Conservation (phyloP, 2,797 vertebrate species). For the Etheostoma nigrum region DNA sequence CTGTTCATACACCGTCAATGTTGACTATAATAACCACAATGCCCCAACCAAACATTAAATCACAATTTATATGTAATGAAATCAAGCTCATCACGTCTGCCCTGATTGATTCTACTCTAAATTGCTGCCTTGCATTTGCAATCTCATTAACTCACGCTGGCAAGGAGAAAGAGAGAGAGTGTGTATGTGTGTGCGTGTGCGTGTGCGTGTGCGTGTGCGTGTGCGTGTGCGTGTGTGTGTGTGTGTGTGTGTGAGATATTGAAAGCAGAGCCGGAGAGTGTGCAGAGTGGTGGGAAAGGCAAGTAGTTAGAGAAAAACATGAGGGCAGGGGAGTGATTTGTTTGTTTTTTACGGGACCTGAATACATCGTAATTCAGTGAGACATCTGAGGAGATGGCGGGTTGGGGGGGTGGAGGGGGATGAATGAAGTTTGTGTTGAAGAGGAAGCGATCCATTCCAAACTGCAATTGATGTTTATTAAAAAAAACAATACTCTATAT, state of each 20-base stretch:
- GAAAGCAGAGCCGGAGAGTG: slow-evolving; percentile 33
- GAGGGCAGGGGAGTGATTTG: slow-evolving; percentile 67
- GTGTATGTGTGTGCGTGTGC: slow-evolving; percentile 11
- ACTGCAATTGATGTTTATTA: slow-evolving; percentile 44
- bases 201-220: slow-evolving; percentile 22
- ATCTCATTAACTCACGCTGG: slow-evolving; percentile 74
- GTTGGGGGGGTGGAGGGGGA: neutral
- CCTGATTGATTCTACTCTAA: slow-evolving; percentile 77
- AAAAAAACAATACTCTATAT: slow-evolving; percentile 35
- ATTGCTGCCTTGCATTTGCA: slow-evolving; percentile 74
- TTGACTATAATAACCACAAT: slow-evolving; percentile 61
- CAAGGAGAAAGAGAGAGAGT: slow-evolving; percentile 29
- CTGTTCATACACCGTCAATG: slow-evolving; percentile 40
- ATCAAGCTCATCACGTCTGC: slow-evolving; percentile 77
- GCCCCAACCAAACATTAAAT: slow-evolving; percentile 73
- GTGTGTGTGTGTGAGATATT: slow-evolving; percentile 23
- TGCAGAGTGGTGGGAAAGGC: slow-evolving; percentile 33
- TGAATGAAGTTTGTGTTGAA: slow-evolving; percentile 23
- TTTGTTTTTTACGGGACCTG: slow-evolving; percentile 70
- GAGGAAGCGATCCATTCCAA: slow-evolving; percentile 30
- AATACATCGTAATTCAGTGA: slow-evolving; percentile 62
- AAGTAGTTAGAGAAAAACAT: slow-evolving; percentile 71
- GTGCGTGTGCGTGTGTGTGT: slow-evolving; percentile 9
- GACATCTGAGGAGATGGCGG: slow-evolving; percentile 32
- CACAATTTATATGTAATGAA: slow-evolving; percentile 80